These are phyloP conservation scores for Athetis lepigone DNA, from an alignment of 2,888 invertebrate species.

Conservation along the genomic window DNA sequence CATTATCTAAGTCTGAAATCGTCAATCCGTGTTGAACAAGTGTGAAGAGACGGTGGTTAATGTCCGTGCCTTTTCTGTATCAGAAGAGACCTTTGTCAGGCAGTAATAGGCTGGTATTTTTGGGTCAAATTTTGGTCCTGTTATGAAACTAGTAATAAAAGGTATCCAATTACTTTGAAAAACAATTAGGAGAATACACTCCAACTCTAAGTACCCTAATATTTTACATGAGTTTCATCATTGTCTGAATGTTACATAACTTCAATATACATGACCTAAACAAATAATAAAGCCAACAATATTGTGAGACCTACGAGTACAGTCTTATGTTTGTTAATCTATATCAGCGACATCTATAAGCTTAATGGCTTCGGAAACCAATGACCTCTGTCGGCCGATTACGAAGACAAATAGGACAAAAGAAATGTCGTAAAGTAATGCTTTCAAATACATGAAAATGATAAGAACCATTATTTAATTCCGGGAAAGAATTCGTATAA, in stretches of 20 bases:
- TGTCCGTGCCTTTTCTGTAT: no score
- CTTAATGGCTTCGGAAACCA: constrained; percentile 53
- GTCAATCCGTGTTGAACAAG: no score
- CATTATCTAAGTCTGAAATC: no score
- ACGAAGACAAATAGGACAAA: constrained; percentile 49
- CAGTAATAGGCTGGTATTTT: no score
- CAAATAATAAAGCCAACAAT: constrained; percentile 23
- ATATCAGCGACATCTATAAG: constrained; percentile 50
- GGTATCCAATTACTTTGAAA: neutral
- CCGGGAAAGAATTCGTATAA: constrained; percentile 53
- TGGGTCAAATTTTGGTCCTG: no score
- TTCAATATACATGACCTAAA: constrained; percentile 29
- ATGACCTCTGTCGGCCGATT: constrained; percentile 44
- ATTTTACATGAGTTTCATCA: neutral
- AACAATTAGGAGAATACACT: constrained; percentile 7
- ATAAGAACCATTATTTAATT: constrained; percentile 60
- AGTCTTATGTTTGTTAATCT: constrained; percentile 33
- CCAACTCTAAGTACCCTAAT: neutral
- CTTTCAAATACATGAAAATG: constrained; percentile 51
- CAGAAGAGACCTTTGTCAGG: no score
- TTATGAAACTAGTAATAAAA: neutral
- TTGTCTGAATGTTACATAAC: neutral
- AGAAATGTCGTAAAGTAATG: constrained; percentile 41
- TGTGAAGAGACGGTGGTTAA: no score
- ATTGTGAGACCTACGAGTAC: constrained; percentile 20